Percentiles rank a stretch among this genome's conserved stretches.
phyloP scores from a whole-genome alignment of 2,113 vertebrate species.

The Lates calcarifer region DNA sequence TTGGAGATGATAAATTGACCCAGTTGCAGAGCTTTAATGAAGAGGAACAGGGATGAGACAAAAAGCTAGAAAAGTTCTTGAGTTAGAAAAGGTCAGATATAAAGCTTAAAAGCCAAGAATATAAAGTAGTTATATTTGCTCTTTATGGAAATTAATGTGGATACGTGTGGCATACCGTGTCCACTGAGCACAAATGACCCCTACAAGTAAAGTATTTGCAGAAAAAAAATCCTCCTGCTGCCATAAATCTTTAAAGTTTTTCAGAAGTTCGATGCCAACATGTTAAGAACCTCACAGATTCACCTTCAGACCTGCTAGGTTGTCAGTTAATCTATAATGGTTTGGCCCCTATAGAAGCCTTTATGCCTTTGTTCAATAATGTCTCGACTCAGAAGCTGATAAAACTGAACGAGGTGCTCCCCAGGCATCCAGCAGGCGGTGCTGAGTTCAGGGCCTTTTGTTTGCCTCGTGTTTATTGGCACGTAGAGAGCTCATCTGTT shows the following conservation, averaged over 20 bases:
- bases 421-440: slow-evolving; percentile 43
- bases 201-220: slow-evolving; percentile 8
- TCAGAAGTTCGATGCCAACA: not conserved
- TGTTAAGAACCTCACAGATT: slow-evolving; percentile 5
- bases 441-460: slow-evolving; percentile 52
- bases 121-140: not conserved
- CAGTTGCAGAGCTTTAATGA: slow-evolving; percentile 34
- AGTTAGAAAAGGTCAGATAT: slow-evolving; percentile 37
- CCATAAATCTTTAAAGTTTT: not conserved
- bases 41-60: slow-evolving; percentile 33
- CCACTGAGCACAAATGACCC: slow-evolving; percentile 2
- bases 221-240: not conserved
- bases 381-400: slow-evolving; percentile 40
- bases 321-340: slow-evolving; percentile 24
- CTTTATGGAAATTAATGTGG: slow-evolving; percentile 27
- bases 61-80: slow-evolving; percentile 11
- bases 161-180: not conserved
- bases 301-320: not conserved
- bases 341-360: slow-evolving; percentile 30
- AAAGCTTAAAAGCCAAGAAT: slow-evolving; percentile 13
- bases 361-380: slow-evolving; percentile 25
- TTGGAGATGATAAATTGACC: slow-evolving; percentile 57
- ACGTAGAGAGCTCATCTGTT: slow-evolving; percentile 52
- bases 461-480: slow-evolving; percentile 45
- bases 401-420: slow-evolving; percentile 37